phyloP scores from a whole-genome alignment of 2,113 vertebrate species.

The Channa argus region DNA sequence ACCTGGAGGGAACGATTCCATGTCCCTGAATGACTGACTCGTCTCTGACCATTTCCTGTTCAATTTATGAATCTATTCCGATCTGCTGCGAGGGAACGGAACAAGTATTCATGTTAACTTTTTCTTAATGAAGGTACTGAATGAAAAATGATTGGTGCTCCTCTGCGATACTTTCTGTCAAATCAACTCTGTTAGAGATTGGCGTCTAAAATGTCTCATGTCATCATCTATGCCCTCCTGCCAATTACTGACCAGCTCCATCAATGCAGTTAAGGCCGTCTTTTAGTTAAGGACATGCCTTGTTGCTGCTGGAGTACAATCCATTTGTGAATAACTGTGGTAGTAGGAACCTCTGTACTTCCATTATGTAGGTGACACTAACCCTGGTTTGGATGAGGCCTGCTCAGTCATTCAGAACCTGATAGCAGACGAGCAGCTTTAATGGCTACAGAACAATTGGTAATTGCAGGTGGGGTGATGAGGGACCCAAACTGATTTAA shows the following conservation, averaged over 20 bases:
- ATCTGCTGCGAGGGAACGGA: neutral
- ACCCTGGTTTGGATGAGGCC: neutral
- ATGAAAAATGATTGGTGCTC: no score
- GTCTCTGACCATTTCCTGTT: no score
- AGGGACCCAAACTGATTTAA: slow-evolving; percentile 17
- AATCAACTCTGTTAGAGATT: no score
- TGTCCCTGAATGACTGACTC: neutral
- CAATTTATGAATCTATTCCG: no score
- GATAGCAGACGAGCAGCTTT: neutral
- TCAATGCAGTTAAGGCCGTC: neutral
- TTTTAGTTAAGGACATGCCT: neutral
- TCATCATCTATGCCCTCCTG: neutral
- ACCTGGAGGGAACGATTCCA: neutral
- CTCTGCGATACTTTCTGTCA: no score
- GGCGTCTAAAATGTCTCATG: no score
- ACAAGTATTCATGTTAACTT: neutral
- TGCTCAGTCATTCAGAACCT: neutral
- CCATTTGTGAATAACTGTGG: neutral
- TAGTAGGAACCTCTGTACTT: neutral
- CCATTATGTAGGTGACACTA: neutral
- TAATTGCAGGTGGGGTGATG: neutral
- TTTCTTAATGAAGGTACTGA: neutral
- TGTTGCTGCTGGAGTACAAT: neutral
- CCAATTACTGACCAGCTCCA: slow-evolving; percentile 2
- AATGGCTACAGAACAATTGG: neutral